Evolutionary conservation across 2,888 invertebrate genomes (phyloP).

Genomic region (Pachymerium ferrugineum): DNA sequence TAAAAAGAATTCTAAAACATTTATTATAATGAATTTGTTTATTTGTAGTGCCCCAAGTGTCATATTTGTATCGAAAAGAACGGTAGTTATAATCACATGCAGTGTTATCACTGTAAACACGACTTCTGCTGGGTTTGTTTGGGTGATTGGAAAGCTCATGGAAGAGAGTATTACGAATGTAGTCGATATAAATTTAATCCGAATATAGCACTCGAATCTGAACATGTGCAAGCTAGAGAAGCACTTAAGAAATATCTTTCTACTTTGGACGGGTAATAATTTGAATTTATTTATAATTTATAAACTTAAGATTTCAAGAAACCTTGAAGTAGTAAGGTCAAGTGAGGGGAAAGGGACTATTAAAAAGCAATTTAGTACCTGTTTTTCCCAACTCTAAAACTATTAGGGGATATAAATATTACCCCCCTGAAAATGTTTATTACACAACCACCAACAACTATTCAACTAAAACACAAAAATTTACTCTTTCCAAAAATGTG

Average conservation of each 20-base stretch:
- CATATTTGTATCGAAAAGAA: conserved; percentile 99
- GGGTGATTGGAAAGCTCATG: conserved; percentile 97
- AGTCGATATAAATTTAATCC: conserved; percentile 98
- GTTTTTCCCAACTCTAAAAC: conserved; percentile 94
- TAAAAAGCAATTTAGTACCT: conserved; percentile 91
- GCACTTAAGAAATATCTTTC: conserved; percentile 94
- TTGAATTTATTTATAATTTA: neutral
- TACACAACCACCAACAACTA: too few relatives aligned
- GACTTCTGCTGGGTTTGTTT: conserved; percentile 99
- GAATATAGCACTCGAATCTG: conserved; percentile 87
- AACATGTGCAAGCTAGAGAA: conserved; percentile 90
- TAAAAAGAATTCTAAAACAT: neutral
- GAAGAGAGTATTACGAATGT: conserved; percentile 98
- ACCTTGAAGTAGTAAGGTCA: conserved; percentile 94
- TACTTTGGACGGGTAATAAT: conserved; percentile 78
- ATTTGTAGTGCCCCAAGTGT: conserved; percentile 81
- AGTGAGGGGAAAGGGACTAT: conserved; percentile 54
- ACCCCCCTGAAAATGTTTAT: conserved; percentile 96
- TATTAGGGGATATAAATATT: conserved; percentile 93
- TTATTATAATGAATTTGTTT: neutral
- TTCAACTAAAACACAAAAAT: conserved; percentile 63
- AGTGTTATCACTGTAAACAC: conserved; percentile 92
- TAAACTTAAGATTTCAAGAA: conserved; percentile 3
- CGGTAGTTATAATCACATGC: conserved; percentile 99
- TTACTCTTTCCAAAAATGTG: too few relatives aligned